Evolutionary conservation across 2,797 vertebrate genomes (phyloP), one percentile per base, ranked within the genome.

Genomic region (Platyrinchus mystaceus): DNA sequence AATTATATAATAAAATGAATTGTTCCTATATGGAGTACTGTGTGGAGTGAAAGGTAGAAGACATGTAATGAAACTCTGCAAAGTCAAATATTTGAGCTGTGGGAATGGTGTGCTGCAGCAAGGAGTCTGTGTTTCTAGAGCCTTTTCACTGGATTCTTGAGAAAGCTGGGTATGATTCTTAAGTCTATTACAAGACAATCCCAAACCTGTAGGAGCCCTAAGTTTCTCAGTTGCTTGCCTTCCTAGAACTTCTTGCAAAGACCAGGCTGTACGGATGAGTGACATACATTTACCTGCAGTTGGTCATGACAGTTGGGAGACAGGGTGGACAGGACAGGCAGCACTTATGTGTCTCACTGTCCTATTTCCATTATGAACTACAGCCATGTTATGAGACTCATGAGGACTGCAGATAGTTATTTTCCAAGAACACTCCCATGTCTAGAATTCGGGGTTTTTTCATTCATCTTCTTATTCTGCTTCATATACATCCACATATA

Each of bases 281-380:
- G 10, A 24, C 12, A 19, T 9, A 20, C 9, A 1, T 47, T 71
- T 23, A 7, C 22, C 15, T 70, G 6, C 56, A 30, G 8, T 0
- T 69, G 34, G 21, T 49, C 12, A 3, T 41, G 64, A 64, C n/a
- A 8, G 59, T 26, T 24, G 22, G 28, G 23, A 55, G 44, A 17
- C 5, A 24, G 16, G 13, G 4, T 49, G 34, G 17, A n/a, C 41
- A 49, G 41, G 19, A 18, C 63, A 73, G 67, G 52, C 24, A 79
- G 39, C 41, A 18, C 6, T 30, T 24, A 12, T 0, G 2, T 69
- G 32, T 20, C 19, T 84, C n/a, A 1, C 18, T 1, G 1, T 68
- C 50, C 27, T 58, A 17, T 74, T 70, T 47, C 53, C 22, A 9
- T 75, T 47, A 2, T 52, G 32, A 49, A 18, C 55, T 80, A 9